A percentile compares a stretch with the other conserved stretches of the same genome.
These are phyloP conservation scores for Acrocyrtus sp. DNA, from an alignment of 2,888 invertebrate genomes.

Conservation along the genomic window DNA sequence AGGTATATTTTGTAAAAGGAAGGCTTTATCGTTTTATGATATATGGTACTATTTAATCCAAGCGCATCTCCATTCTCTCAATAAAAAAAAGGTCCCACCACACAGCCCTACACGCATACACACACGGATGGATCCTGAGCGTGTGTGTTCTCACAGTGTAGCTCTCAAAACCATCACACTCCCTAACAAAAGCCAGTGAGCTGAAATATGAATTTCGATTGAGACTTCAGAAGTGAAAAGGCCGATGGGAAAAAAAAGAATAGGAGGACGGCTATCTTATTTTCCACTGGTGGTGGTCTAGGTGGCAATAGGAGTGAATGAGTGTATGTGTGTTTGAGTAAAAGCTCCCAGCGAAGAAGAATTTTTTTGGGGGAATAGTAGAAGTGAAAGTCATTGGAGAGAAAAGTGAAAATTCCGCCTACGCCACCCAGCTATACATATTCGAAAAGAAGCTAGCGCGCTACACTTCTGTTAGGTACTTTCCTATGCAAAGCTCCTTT, in stretches of 20 bases:
- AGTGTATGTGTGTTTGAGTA: too few species aligned
- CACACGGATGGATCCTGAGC: neutral
- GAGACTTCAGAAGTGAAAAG: conserved; percentile 5
- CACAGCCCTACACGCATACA: neutral
- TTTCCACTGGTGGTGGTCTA: conserved; percentile 21
- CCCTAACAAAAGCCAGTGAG: neutral
- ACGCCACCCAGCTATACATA: neutral
- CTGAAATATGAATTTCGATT: neutral
- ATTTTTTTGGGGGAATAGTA: too few species aligned
- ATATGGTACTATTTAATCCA: conserved; percentile 47
- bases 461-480: neutral
- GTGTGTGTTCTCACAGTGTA: neutral
- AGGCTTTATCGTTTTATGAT: conserved; percentile 24
- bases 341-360: too few species aligned
- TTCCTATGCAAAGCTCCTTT: conserved; percentile 5
- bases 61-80: conserved; percentile 43
- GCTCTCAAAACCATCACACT: neutral
- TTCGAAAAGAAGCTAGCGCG: neutral
- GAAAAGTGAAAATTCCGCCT: neutral
- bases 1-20: too few species aligned
- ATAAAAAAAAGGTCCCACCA: conserved; percentile 20
- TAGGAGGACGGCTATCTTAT: conserved; percentile 1
- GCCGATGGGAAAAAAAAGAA: conserved; percentile 15
- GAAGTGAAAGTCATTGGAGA: too few species aligned
- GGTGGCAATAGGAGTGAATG: too few species aligned